phyloP scores from a whole-genome alignment of 2,888 invertebrate species.

The Scrobipalpa atriplicella region DNA sequence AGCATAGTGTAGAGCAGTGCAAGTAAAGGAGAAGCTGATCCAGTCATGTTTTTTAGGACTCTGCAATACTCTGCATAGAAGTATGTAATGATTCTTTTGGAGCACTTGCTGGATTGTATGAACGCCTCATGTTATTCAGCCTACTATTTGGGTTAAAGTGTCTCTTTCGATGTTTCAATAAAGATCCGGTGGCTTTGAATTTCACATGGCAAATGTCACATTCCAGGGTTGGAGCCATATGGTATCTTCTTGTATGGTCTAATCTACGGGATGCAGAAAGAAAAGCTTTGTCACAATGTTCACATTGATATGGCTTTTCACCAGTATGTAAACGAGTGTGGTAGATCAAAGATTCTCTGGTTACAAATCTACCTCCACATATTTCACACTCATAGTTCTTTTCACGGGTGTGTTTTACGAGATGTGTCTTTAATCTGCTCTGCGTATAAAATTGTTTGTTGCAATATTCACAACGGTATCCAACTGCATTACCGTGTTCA shows the following conservation, averaged over 20 bases:
- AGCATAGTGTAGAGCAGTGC: no score
- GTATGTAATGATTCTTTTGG: no score
- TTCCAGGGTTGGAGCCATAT: conserved; percentile 39
- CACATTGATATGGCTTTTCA: conserved; percentile 51
- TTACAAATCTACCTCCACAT: conserved; percentile 49
- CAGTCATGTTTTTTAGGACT: no score
- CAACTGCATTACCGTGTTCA: conserved; percentile 46
- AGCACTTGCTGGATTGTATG: no score
- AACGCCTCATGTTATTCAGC: conserved; percentile 31
- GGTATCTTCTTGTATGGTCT: conserved; percentile 47
- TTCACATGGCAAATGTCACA: conserved; percentile 49
- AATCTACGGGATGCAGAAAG: conserved; percentile 48
- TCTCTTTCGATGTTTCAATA: conserved; percentile 44
- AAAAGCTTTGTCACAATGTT: conserved; percentile 46
- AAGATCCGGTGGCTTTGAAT: conserved; percentile 41
- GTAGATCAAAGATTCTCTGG: conserved; percentile 47
- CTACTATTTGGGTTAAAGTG: conserved; percentile 46
- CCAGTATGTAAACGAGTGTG: conserved; percentile 55
- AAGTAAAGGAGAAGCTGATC: no score
- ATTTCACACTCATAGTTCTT: conserved; percentile 49
- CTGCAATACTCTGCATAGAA: no score
- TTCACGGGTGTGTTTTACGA: conserved; percentile 51
- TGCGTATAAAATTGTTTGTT: conserved; percentile 46
- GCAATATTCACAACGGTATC: conserved; percentile 48
- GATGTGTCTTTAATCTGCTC: conserved; percentile 48